Base-by-base conservation (phyloP, 1,140 invertebrate species). In the Leptestheria dahalacensis region DNA sequence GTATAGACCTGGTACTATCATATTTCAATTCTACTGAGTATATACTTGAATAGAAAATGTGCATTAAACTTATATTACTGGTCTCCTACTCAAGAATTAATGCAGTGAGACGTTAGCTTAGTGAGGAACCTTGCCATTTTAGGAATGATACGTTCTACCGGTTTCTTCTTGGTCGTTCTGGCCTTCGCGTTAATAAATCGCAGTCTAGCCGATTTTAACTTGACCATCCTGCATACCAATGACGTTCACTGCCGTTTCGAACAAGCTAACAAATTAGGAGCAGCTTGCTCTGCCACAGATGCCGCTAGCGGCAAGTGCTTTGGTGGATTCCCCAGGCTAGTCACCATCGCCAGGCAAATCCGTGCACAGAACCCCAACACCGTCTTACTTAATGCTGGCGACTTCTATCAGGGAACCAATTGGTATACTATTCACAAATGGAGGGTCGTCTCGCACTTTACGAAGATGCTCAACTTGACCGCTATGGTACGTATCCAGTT, bases 171-270 rank as follows among this genome's bases (percentile, higher is more conserved):
- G n/a, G n/a, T n/a, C n/a, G n/a, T n/a, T n/a, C n/a, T n/a, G n/a
- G n/a, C n/a, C n/a, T n/a, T n/a, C n/a, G n/a, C n/a, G n/a, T n/a
- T n/a, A n/a, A n/a, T n/a, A n/a, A n/a, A n/a, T n/a, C n/a, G n/a
- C n/a, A n/a, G n/a, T n/a, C n/a, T n/a, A n/a, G n/a, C n/a, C n/a
- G n/a, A n/a, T n/a, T 74, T 74, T 55, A 77, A 85, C 46, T 65
- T 89, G 18, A 82, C 83, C 11, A 80, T 93, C 41, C 68, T 94
- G 0, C 90, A 93, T 70, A 90, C 88, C 55, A 94, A 93, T 69
- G 90, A 93, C 67, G 86, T 93, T 78, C 90, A 93, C 66, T 78
- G 87, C 0, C 77, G 85, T 25, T 91, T 91, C 68, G 86, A 89
- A 57, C 70, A 85, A 81, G 80, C 82, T 1, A 82, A 81, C 26